Conservation (phyloP, 2,888 invertebrate genomes). For the Drosophila borborema region DNA sequence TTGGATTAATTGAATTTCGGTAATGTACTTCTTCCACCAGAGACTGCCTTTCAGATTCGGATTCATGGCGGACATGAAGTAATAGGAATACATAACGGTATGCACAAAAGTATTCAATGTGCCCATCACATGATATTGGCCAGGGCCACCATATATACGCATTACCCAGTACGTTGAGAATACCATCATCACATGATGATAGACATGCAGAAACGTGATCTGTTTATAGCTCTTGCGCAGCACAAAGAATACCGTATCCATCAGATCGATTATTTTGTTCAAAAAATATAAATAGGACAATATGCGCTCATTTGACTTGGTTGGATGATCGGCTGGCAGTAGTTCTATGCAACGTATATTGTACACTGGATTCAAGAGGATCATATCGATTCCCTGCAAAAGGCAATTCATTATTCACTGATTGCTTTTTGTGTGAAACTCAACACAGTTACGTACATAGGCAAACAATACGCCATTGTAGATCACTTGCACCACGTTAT, state of each 20-base stretch:
- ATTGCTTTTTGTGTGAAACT: not conserved
- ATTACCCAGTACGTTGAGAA: slow-evolving; percentile 5
- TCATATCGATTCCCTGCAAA: slow-evolving; percentile 1
- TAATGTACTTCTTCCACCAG: slow-evolving; percentile 92
- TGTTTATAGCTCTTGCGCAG: slow-evolving; percentile 65
- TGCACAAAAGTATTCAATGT: slow-evolving; percentile 91
- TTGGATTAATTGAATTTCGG: slow-evolving; percentile 91
- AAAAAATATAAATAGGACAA: slow-evolving; percentile 21
- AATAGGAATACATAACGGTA: slow-evolving; percentile 93
- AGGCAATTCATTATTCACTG: not conserved
- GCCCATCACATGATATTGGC: slow-evolving; percentile 88
- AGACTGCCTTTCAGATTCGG: slow-evolving; percentile 89
- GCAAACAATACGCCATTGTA: slow-evolving; percentile 88
- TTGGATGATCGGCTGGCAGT: slow-evolving; percentile 14
- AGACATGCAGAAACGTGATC: slow-evolving; percentile 59
- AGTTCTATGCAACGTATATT: slow-evolving; percentile 32
- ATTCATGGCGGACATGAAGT: slow-evolving; percentile 90
- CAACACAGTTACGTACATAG: slow-evolving; percentile 56
- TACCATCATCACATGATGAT: slow-evolving; percentile 59
- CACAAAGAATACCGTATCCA: slow-evolving; percentile 63
- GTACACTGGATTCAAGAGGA: not conserved
- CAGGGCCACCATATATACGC: slow-evolving; percentile 87
- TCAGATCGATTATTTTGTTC: slow-evolving; percentile 57
- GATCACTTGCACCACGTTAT: slow-evolving; percentile 94
- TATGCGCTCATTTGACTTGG: slow-evolving; percentile 19